Evolutionary conservation across 1,140 invertebrate species (phyloP).

Genomic region (Agraylea sexmaculata): DNA sequence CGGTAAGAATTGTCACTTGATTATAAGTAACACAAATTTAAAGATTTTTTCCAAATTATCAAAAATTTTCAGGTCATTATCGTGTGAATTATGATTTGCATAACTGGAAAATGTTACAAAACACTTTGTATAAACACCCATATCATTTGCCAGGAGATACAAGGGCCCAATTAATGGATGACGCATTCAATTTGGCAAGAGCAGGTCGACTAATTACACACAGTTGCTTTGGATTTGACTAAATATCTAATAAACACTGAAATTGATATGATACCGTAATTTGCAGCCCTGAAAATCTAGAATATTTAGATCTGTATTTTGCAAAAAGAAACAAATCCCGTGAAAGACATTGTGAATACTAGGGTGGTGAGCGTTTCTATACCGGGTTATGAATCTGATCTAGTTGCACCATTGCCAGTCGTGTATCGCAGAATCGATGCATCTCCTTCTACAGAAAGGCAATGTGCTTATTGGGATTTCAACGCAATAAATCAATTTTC

Average conservation of each 20-base stretch:
- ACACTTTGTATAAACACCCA: conserved; percentile 23
- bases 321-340: conserved; percentile 28
- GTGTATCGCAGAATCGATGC: conserved; percentile 30
- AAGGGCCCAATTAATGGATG: conserved; percentile 69
- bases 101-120: conserved; percentile 25
- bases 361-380: conserved; percentile 43
- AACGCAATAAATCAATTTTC: conserved; percentile 21
- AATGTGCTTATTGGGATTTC: conserved; percentile 49
- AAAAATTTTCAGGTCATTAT: conserved; percentile 31
- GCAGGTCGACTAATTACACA: conserved; percentile 44
- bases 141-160: conserved; percentile 42
- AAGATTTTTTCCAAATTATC: conserved; percentile 3
- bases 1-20: conserved; percentile 24
- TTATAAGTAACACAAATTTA: neutral
- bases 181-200: conserved; percentile 65
- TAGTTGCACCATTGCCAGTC: conserved; percentile 36
- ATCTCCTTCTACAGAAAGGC: conserved; percentile 17
- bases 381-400: conserved; percentile 39
- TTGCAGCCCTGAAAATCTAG: conserved; percentile 39
- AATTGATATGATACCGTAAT: conserved; percentile 48
- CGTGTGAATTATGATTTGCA: conserved; percentile 38
- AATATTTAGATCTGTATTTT: conserved; percentile 34
- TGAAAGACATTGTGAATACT: conserved; percentile 26
- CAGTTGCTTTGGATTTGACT: conserved; percentile 46
- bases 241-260: conserved; percentile 48